Conservation (phyloP, 2,888 invertebrate genomes). For the Polyploca ridens region DNA sequence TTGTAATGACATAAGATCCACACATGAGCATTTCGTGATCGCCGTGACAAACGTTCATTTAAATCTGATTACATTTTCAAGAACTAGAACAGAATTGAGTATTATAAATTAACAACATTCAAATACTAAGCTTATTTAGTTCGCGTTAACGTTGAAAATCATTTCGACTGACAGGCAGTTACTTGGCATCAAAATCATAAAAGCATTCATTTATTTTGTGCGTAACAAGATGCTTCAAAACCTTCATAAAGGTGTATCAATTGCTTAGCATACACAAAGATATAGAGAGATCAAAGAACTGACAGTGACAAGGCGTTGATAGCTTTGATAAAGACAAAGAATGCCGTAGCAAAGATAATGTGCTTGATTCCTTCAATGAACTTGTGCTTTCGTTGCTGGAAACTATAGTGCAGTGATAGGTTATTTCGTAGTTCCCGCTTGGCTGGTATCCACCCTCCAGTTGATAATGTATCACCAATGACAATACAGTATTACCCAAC, state of each 20-base stretch:
- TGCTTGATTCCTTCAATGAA: too few relatives aligned
- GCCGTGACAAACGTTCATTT: constrained; percentile 62
- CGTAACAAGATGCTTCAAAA: background rate
- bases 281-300: too few relatives aligned
- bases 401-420: too few relatives aligned
- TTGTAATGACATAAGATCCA: constrained; percentile 49
- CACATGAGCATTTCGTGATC: constrained; percentile 59
- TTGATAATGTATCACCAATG: too few relatives aligned
- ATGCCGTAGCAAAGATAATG: too few relatives aligned
- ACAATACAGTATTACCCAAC: too few relatives aligned
- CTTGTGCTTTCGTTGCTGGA: too few relatives aligned
- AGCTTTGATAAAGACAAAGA: too few relatives aligned
- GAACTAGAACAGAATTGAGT: constrained; percentile 6
- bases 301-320: too few relatives aligned
- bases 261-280: too few relatives aligned
- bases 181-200: background rate
- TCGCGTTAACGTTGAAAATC: background rate
- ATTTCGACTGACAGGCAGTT: background rate
- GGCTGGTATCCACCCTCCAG: too few relatives aligned
- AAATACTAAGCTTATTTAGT: background rate
- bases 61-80: constrained; percentile 45
- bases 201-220: background rate
- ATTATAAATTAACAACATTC: background rate
- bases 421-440: too few relatives aligned
- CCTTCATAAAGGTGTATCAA: background rate